Conservation (phyloP, 2,113 vertebrate species). For the human (Homo sapiens) region GRCh38 chr1:199849001-199849500, state of each 20-base stretch:
- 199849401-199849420: not conserved
- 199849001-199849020: not conserved
- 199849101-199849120: not conserved
- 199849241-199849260: not conserved
- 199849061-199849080: not conserved
- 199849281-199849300: not conserved
- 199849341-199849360: not conserved
- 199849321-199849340: not conserved
- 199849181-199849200: not conserved
- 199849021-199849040: not conserved
- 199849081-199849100: not conserved
- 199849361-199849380: not conserved
- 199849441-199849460: too few relatives aligned
- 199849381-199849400: not conserved
- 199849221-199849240: not conserved
- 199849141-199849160: not conserved
- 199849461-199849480: too few relatives aligned
- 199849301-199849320: not conserved
- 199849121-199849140: not conserved
- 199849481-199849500: too few relatives aligned
- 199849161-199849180: not conserved
- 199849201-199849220: not conserved
- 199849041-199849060: not conserved
- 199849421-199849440: not conserved
- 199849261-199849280: not conserved